phyloP scores from a whole-genome alignment of 2,113 vertebrate species.

The Anguilla japonica region DNA sequence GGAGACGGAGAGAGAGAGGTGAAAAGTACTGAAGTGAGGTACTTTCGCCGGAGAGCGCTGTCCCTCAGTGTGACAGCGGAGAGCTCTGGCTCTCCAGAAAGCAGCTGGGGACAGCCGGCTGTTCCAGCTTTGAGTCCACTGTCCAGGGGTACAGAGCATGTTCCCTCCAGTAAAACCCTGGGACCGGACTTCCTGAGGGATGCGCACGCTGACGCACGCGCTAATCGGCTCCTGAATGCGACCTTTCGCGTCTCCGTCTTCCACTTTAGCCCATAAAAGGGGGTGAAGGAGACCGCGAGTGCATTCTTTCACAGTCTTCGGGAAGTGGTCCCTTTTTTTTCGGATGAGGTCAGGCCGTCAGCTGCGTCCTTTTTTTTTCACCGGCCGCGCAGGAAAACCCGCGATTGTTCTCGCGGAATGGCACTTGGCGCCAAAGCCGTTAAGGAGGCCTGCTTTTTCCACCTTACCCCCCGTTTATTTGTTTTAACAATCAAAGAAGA shows the following conservation, averaged over 20 bases:
- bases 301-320: not conserved
- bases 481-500: slow-evolving; percentile 1
- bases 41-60: not conserved
- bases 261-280: not conserved
- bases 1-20: not conserved
- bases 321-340: not conserved
- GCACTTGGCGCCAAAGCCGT: not conserved
- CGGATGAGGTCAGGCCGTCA: not conserved
- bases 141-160: not conserved
- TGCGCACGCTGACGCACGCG: not conserved
- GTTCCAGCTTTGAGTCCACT: not conserved
- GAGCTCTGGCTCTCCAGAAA: not conserved
- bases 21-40: not conserved
- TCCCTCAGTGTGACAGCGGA: not conserved
- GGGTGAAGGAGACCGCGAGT: not conserved
- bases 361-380: not conserved
- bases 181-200: not conserved
- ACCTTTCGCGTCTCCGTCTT: not conserved
- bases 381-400: not conserved
- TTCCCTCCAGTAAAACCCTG: not conserved
- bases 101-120: not conserved
- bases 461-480: not conserved
- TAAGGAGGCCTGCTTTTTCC: not conserved
- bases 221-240: not conserved
- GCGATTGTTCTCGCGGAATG: not conserved